phyloP scores from a whole-genome alignment of 2,888 invertebrate genomes.

The Hedya salicella region DNA sequence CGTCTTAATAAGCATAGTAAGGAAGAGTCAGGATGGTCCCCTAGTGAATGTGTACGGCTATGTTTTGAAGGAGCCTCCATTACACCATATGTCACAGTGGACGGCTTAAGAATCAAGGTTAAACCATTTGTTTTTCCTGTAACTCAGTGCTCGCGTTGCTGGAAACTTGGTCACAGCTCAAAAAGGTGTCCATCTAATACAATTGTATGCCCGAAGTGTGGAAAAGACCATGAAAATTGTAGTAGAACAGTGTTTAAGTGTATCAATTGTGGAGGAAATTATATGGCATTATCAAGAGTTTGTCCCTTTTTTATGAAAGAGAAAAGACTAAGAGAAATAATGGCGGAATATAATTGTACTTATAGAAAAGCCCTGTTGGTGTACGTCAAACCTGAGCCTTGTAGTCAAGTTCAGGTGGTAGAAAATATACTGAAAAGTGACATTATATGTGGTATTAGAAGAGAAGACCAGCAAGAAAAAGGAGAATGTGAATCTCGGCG shows the following conservation, averaged over 20 bases:
- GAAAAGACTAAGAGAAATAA: not conserved
- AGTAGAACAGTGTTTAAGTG: not conserved
- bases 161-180: slow-evolving; percentile 39
- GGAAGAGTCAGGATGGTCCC: slow-evolving; percentile 46
- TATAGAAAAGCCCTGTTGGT: slow-evolving; percentile 3
- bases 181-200: slow-evolving; percentile 44
- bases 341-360: slow-evolving; percentile 6
- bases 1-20: no score
- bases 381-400: not conserved
- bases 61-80: slow-evolving; percentile 46
- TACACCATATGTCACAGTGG: slow-evolving; percentile 42
- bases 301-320: not conserved
- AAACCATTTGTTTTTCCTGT: slow-evolving; percentile 38
- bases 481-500: no score
- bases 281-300: not conserved
- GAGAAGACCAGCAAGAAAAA: no score
- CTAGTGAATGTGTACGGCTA: slow-evolving; percentile 46
- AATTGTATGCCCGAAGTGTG: slow-evolving; percentile 32
- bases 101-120: slow-evolving; percentile 43
- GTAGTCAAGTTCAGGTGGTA: no score
- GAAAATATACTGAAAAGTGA: no score
- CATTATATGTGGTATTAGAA: no score
- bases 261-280: not conserved
- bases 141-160: slow-evolving; percentile 28
- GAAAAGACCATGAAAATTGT: not conserved